Evolutionary conservation across 2,113 vertebrate species (phyloP), one percentile per base, ranked within the genome.

Genomic region (Vireo altiloquus): DNA sequence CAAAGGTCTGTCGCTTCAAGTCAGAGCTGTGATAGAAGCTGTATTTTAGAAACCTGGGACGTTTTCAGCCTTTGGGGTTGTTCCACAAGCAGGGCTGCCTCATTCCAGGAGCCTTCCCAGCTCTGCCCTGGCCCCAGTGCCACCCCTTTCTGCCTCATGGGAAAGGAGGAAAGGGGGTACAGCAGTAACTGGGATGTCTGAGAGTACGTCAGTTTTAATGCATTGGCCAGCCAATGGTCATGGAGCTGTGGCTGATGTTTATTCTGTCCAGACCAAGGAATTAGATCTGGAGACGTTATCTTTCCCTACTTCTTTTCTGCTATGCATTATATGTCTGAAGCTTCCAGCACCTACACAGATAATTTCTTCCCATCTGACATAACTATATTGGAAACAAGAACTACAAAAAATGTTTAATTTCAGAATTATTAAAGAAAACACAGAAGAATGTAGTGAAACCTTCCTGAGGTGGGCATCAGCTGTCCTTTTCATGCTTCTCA

Each of bases 71-170:
- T 72, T 78, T 80, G 57, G 27, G 15, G 15, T 31, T 31, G 54
- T 40, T 83, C 77, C 54, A 44, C 44, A 57, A 68, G n/a, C n/a
- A 86, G 14, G 19, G n/a, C n/a, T 77, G 37, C 54, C 37, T 66
- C 13, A 1, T 37, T 31, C 15, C 54, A 1, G 2, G 14, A n/a
- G 42, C 28, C 12, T 81, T 91, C 35, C 23, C 19, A 56, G 30
- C 40, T 63, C 33, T 84, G 24, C 31, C 42, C 16, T 3, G 3
- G 24, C 28, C 31, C 24, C 2, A 1, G 0, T 46, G n/a, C 13
- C 4, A 10, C 10, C 4, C 11, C 11, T 42, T 59, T 54, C 27
- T 57, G 23, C 39, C 11, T 23, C n/a, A 17, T 0, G 0, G 47
- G 31, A 22, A 88, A 83, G 40, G 77, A 89, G 22, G 35, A 68